Base-by-base conservation (phyloP, 2,888 invertebrate genomes). In the Diadegma fenestrale region DNA sequence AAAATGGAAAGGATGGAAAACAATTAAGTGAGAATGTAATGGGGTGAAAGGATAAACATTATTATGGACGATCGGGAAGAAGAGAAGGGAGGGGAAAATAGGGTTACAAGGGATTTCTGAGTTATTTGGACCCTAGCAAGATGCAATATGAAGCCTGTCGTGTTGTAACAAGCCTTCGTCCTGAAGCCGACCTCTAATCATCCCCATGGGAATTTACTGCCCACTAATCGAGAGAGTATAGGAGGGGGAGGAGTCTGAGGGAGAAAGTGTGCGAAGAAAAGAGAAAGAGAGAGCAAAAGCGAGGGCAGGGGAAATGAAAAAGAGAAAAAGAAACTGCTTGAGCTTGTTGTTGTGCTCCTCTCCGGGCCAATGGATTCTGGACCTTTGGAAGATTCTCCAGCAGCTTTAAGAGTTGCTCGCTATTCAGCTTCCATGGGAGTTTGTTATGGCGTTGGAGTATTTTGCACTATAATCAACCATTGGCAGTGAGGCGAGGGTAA, bases 101-200 rank as follows among this genome's bases (percentile, higher is more conserved):
- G 73, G 54, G 73, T 68, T 72, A 72, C 54, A 72, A 66, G 54
- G 85, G 84, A 64, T 87, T 87, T 85, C 80, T 84, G 82, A 86
- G 88, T 88, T 89, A 86, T 85, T 90, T 87, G 87, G 86, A 87
- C 78, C 87, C 80, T 86, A 82, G 77, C 88, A 88, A 37, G 37
- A 90, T 90, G 90, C 89, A 90, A 91, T 91, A 90, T 80, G 58
- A 85, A 78, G 88, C 88, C 86, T 90, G 90, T 91, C 89, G 88
- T 80, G 80, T 84, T 86, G 91, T 91, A 91, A 91, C 91, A 89
- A 90, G 90, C 84, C 85, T 71, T 86, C 68, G 77, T 69, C 83
- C 79, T 82, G 85, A 76, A 78, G 89, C 92, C 92, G 92, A 91
- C 92, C 92, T 92, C 91, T 91, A 92, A 92, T 92, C 92, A 92